Percentiles rank a stretch among this genome's conserved stretches.
phyloP scores from a whole-genome alignment of 2,113 vertebrate genomes.

The Larimichthys crocea region DNA sequence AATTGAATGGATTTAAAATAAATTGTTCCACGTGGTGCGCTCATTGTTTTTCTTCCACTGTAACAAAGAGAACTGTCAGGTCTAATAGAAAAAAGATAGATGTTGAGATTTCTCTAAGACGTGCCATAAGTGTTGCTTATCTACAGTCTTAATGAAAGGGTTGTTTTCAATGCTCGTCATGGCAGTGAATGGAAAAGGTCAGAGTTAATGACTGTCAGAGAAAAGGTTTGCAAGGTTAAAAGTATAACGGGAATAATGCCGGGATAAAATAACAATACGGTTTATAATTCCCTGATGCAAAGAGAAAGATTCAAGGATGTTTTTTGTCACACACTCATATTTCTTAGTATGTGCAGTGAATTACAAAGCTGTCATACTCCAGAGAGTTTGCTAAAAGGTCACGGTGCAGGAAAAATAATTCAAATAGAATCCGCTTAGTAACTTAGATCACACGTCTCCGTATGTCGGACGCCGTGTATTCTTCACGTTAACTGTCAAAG shows the following conservation, averaged over 20 bases:
- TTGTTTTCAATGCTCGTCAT: conserved; percentile 11
- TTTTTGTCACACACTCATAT: neutral
- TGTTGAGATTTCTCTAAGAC: conserved; percentile 16
- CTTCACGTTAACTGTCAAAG: neutral
- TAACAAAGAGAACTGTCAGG: conserved; percentile 47
- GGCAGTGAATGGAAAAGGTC: conserved; percentile 45
- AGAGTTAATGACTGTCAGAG: conserved; percentile 30
- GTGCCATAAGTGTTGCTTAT: conserved; percentile 14
- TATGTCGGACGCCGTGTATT: neutral
- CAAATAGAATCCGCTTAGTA: neutral
- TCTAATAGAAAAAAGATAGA: neutral
- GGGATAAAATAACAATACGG: conserved; percentile 4
- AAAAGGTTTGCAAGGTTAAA: conserved; percentile 21
- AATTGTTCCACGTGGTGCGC: neutral
- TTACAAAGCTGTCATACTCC: neutral
- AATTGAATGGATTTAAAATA: conserved; percentile 30
- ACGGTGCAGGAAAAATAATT: neutral
- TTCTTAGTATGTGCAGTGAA: neutral
- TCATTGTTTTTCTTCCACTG: neutral
- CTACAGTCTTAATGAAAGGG: conserved; percentile 7
- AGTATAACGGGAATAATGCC: conserved; percentile 5
- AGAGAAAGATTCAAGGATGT: neutral
- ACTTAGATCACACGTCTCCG: neutral
- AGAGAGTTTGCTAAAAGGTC: neutral
- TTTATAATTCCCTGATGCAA: neutral